Conservation (phyloP, 2,113 vertebrate genomes). For the Narcine bancroftii region DNA sequence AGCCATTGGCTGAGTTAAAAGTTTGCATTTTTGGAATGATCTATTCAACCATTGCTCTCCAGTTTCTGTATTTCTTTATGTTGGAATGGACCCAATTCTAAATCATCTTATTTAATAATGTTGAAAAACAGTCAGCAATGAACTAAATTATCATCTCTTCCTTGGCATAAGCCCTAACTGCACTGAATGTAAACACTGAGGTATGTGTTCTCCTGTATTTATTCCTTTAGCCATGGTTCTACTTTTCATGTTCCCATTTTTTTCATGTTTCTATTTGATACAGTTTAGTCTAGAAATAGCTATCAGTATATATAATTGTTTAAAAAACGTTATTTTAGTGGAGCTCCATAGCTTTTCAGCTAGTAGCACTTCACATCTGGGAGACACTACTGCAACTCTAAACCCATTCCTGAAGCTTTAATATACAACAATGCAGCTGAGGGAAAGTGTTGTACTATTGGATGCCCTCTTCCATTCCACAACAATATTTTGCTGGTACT, state of each 20-base stretch:
- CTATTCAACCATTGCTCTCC: background rate
- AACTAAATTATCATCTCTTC: background rate
- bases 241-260: background rate
- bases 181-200: background rate
- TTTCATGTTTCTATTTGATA: background rate
- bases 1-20: background rate
- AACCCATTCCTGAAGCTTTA: too few relatives aligned
- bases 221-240: background rate
- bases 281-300: background rate
- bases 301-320: background rate
- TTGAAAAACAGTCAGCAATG: background rate
- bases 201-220: background rate
- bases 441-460: too few relatives aligned
- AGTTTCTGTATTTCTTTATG: background rate
- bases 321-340: background rate
- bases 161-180: background rate
- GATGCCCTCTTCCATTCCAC: background rate
- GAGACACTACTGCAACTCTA: too few relatives aligned
- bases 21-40: background rate
- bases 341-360: background rate
- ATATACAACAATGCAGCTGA: too few relatives aligned
- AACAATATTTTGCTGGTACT: too few relatives aligned
- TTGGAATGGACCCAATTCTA: slow-evolving; percentile 21
- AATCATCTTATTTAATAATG: background rate
- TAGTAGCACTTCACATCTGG: too few relatives aligned